Conservation (phyloP, 2,888 invertebrate genomes). For the Polyommatus iphigenia region DNA sequence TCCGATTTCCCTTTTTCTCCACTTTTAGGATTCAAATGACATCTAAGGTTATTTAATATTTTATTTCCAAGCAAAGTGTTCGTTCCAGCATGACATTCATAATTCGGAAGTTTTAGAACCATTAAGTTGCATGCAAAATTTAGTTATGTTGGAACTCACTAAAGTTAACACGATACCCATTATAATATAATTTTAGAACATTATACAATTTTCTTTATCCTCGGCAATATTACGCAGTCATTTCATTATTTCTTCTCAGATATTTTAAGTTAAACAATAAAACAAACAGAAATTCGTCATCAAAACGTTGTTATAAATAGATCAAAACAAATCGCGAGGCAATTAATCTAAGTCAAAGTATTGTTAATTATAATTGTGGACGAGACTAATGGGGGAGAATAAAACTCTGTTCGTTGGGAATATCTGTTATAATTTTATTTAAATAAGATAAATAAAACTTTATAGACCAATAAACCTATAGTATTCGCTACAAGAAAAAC, state of each 20-base stretch:
- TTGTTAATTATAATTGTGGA: conserved; percentile 54
- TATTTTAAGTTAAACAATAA: neutral
- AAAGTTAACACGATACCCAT: too few relatives aligned
- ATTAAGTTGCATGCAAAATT: too few relatives aligned
- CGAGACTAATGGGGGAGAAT: neutral
- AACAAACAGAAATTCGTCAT: neutral
- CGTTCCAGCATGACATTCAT: too few relatives aligned
- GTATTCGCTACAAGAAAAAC: too few relatives aligned
- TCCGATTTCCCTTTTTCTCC: too few relatives aligned
- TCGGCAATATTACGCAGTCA: neutral
- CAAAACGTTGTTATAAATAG: conserved; percentile 1
- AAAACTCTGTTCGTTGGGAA: neutral
- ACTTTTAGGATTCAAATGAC: too few relatives aligned
- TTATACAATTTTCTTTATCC: too few relatives aligned
- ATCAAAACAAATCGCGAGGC: conserved; percentile 33
- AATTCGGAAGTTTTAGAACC: too few relatives aligned
- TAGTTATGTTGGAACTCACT: too few relatives aligned
- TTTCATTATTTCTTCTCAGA: neutral
- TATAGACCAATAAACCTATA: neutral
- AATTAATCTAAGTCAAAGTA: conserved; percentile 65
- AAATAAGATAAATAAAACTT: neutral
- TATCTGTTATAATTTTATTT: neutral
- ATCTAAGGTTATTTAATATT: too few relatives aligned
- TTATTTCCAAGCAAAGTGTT: too few relatives aligned
- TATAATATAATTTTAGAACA: too few relatives aligned